Conservation (phyloP, 2,113 vertebrate species). For the Trichomycterus rosablanca region DNA sequence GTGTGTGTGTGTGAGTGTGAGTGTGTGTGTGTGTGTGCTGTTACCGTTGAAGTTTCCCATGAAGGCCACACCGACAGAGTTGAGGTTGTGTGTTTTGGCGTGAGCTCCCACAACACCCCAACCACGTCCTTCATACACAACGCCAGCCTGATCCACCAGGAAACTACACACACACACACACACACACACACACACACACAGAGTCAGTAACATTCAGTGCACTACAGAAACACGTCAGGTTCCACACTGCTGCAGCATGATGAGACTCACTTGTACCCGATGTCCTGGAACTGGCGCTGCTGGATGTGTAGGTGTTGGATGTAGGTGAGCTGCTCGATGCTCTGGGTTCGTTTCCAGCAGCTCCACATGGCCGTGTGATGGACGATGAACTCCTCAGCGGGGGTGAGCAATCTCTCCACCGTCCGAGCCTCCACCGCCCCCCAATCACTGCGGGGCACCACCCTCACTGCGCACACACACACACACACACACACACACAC, state of each 20-base stretch:
- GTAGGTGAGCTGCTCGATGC: conserved; percentile 25
- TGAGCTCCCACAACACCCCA: conserved; percentile 69
- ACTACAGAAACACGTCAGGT: not conserved
- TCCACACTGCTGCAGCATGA: not conserved
- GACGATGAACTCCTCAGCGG: conserved; percentile 49
- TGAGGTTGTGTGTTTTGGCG: conserved; percentile 59
- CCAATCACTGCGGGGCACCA: not conserved
- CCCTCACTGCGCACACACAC: not conserved
- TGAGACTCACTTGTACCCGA: conserved; percentile 66
- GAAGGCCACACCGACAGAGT: conserved; percentile 71
- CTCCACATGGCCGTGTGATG: conserved; percentile 58
- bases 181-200: not conserved
- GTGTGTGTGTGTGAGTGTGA: not conserved
- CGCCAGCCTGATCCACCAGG: conserved; percentile 65
- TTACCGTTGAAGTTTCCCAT: conserved; percentile 64
- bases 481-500: not conserved
- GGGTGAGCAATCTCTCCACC: not conserved
- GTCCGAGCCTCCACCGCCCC: not conserved
- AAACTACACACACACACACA: conserved; percentile 55
- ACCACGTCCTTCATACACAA: conserved; percentile 70
- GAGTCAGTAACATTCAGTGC: not conserved
- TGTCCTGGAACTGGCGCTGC: conserved; percentile 58
- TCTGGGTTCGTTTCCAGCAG: conserved; percentile 33
- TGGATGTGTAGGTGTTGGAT: conserved; percentile 58
- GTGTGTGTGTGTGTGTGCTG: conserved; percentile 32